Percentiles rank a stretch among this genome's conserved stretches.
phyloP scores from a whole-genome alignment of 2,797 vertebrate species.

The Poeciliopsis turneri region DNA sequence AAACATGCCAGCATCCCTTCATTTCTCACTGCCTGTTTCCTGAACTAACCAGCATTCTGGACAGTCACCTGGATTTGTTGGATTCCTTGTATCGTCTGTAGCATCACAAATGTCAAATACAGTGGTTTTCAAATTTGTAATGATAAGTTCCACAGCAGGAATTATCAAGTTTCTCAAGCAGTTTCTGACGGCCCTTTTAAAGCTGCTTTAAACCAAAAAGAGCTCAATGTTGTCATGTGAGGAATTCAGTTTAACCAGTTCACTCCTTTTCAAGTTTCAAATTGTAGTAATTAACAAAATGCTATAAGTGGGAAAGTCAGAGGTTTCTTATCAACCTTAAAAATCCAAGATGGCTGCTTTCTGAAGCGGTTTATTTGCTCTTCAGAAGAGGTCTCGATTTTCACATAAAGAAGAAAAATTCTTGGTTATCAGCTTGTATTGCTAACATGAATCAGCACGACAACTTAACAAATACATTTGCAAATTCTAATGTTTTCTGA shows the following conservation, averaged over 20 bases:
- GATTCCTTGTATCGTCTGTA: not conserved
- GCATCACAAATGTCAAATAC: not conserved
- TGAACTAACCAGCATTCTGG: not conserved
- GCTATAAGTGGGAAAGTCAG: not conserved
- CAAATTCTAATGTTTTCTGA: not conserved
- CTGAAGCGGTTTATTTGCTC: not conserved
- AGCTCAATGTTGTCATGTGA: not conserved
- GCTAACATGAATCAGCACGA: not conserved
- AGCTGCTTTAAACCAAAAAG: not conserved
- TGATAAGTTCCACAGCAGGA: not conserved
- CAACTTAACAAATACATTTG: not conserved
- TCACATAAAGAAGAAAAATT: not conserved
- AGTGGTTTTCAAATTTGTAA: not conserved
- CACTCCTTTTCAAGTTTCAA: not conserved
- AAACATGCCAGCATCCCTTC: not conserved
- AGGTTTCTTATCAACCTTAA: not conserved
- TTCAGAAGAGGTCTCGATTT: not conserved
- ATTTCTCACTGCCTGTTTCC: not conserved
- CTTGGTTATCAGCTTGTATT: not conserved
- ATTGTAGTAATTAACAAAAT: not conserved
- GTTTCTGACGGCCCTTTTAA: not conserved
- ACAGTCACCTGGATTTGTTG: not conserved
- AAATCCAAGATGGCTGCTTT: not conserved
- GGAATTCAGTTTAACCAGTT: not conserved
- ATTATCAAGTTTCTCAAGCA: not conserved